Evolutionary conservation across 2,797 vertebrate species (phyloP).

Genomic region (Margarornis squamiger): DNA sequence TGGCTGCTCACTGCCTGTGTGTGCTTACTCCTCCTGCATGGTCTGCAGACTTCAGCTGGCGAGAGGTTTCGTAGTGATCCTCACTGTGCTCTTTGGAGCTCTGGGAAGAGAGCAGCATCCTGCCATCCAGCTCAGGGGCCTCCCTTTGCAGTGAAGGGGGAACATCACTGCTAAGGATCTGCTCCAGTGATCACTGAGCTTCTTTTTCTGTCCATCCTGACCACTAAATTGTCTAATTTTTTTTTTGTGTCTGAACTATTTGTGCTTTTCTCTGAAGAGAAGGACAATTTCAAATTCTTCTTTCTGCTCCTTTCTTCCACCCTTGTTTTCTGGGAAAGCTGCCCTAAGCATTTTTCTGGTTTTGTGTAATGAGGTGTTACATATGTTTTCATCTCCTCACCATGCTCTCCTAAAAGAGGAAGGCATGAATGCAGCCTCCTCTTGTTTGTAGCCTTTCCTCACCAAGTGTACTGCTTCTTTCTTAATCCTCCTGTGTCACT

Average conservation of each 20-base stretch:
- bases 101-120: not conserved
- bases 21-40: not conserved
- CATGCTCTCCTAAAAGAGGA: not conserved
- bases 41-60: not conserved
- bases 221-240: not conserved
- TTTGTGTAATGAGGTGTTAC: not conserved
- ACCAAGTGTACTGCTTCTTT: rapidly evolving
- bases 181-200: not conserved
- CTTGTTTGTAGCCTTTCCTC: not conserved
- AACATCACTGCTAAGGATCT: not conserved
- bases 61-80: not conserved
- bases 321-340: not conserved
- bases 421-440: not conserved
- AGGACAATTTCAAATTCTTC: not conserved
- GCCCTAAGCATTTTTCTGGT: not conserved
- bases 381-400: not conserved
- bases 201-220: not conserved
- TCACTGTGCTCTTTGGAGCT: not conserved
- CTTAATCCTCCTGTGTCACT: not conserved
- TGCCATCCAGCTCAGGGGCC: not conserved
- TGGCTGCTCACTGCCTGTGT: not conserved
- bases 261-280: not conserved
- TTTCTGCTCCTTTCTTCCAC: not conserved
- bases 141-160: not conserved
- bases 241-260: not conserved